phyloP scores from a whole-genome alignment of 1,140 invertebrate genomes.

The Drosophila saltans region DNA sequence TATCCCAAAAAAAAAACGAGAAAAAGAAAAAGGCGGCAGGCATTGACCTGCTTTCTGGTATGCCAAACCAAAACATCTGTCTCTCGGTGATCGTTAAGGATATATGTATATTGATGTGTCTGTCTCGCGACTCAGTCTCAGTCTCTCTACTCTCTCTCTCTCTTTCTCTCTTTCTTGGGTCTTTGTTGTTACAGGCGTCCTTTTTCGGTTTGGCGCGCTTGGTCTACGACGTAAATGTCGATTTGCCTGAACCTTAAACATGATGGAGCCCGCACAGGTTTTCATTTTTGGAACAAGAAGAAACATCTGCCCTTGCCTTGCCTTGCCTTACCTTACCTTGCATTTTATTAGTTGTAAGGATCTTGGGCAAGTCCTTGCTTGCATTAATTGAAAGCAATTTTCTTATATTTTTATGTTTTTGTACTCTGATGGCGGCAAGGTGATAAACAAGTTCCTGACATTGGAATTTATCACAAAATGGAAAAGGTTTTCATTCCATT shows the following conservation, averaged over 20 bases:
- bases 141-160: not conserved
- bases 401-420: constrained; percentile 11
- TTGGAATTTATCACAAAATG: constrained; percentile 32
- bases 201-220: constrained; percentile 58
- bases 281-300: constrained; percentile 12
- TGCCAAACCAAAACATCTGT: constrained; percentile 69
- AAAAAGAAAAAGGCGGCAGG: constrained; percentile 25
- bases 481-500: constrained; percentile 43
- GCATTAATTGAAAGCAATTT: constrained; percentile 75
- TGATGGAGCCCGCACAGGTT: constrained; percentile 74
- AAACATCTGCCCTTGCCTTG: constrained; percentile 62
- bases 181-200: constrained; percentile 64
- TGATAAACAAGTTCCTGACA: constrained; percentile 57
- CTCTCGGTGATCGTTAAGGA: constrained; percentile 49
- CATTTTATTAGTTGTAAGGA: constrained; percentile 17
- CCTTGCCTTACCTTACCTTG: constrained; percentile 11
- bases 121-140: constrained; percentile 6
- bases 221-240: constrained; percentile 32
- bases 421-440: constrained; percentile 50
- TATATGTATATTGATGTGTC: constrained; percentile 57
- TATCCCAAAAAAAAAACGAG: constrained; percentile 4
- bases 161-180: constrained; percentile 8
- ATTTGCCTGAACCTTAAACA: constrained; percentile 29
- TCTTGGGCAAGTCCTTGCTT: constrained; percentile 50
- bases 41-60: constrained; percentile 70